A percentile compares a stretch with the other conserved stretches of the same genome.
phyloP scores from a whole-genome alignment of 2,797 vertebrate species.

The Artibeus jamaicensis region DNA sequence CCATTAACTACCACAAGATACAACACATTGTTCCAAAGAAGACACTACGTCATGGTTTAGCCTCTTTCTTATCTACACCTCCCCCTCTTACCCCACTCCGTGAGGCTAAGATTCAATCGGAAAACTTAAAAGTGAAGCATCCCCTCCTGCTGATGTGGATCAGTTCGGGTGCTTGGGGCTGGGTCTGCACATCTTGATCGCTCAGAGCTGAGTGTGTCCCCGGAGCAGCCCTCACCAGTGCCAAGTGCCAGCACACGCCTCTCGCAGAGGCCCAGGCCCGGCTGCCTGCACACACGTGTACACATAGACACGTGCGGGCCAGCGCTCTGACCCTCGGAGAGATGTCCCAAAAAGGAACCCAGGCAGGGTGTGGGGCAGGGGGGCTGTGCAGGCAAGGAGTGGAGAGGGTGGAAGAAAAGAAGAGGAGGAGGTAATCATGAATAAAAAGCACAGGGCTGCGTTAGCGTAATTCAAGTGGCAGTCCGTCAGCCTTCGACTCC shows the following conservation, averaged over 20 bases:
- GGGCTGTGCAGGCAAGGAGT: neutral
- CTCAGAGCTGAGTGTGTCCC: neutral
- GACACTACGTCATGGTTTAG: slow-evolving; percentile 72
- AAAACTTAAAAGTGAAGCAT: slow-evolving; percentile 62
- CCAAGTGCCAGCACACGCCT: slow-evolving; percentile 42
- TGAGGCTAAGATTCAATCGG: slow-evolving; percentile 67
- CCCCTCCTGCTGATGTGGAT: slow-evolving; percentile 53
- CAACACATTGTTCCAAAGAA: slow-evolving; percentile 76
- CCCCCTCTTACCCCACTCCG: neutral
- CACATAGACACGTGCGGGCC: neutral
- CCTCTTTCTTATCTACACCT: slow-evolving; percentile 28
- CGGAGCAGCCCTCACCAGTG: neutral
- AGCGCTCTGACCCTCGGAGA: neutral
- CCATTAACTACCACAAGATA: slow-evolving; percentile 80
- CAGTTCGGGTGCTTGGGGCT: neutral
- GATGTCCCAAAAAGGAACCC: neutral
- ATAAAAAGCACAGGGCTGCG: slow-evolving; percentile 56
- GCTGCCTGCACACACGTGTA: neutral
- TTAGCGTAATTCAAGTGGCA: slow-evolving; percentile 30
- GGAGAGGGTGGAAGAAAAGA: neutral
- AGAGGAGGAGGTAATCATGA: neutral
- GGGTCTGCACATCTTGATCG: neutral
- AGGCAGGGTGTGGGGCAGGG: neutral
- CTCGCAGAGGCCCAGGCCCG: neutral
- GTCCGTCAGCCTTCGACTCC: slow-evolving; percentile 53